Percentiles rank a stretch among this genome's conserved stretches.
Conservation (phyloP, 2,797 vertebrate genomes). For the Gymnothorax reevesii region DNA sequence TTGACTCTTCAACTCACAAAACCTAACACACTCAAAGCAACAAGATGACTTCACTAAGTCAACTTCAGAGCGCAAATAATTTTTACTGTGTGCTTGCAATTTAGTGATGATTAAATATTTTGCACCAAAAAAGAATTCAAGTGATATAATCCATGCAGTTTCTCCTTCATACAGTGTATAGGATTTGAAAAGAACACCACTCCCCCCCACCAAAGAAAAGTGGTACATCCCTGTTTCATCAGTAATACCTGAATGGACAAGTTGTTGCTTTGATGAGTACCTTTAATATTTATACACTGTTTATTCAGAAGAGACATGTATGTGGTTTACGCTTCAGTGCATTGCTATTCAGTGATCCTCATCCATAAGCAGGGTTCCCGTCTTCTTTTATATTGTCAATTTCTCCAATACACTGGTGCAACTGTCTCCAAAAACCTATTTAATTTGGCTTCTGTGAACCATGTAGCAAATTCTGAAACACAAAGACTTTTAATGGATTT, state of each 20-base stretch:
- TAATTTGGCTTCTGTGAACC: not conserved
- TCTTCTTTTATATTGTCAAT: not conserved
- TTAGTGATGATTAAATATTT: not conserved
- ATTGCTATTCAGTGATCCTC: not conserved
- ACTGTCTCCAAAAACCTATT: conserved; percentile 3
- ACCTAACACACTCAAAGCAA: too few relatives aligned
- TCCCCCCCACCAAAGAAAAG: too few relatives aligned
- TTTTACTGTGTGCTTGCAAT: not conserved
- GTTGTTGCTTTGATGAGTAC: not conserved
- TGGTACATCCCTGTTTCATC: too few relatives aligned
- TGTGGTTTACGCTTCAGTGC: not conserved
- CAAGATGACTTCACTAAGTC: too few relatives aligned
- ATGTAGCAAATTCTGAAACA: not conserved
- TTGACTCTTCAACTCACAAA: too few relatives aligned
- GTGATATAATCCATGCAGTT: not conserved
- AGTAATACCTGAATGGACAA: not conserved
- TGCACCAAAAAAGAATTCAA: not conserved
- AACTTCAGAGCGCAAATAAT: not conserved
- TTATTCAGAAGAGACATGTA: not conserved
- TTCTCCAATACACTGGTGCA: not conserved
- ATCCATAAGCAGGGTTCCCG: not conserved
- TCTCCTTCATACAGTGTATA: not conserved
- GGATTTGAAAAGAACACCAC: too few relatives aligned
- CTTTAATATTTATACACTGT: not conserved
- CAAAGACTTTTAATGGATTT: not conserved